Percentiles rank a stretch among this genome's conserved stretches.
These are phyloP conservation scores for Tenthredo amoena DNA, from an alignment of 2,888 invertebrate genomes.

Conservation along the genomic window DNA sequence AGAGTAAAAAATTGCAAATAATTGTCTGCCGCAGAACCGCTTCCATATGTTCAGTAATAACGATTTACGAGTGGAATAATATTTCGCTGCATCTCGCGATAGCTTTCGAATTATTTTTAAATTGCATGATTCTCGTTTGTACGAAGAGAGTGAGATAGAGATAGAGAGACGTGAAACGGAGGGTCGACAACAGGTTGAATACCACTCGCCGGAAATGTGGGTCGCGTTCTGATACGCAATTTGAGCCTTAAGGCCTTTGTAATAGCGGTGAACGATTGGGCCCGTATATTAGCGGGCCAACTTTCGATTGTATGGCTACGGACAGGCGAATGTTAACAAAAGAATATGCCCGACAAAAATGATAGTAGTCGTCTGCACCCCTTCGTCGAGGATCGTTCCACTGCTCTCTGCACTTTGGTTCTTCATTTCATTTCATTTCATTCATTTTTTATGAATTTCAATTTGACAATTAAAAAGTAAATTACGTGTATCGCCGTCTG, in stretches of 20 bases:
- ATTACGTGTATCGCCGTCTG: neutral
- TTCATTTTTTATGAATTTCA: neutral
- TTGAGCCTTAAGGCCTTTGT: constrained; percentile 51
- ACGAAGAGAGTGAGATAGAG: neutral
- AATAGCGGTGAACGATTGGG: constrained; percentile 5
- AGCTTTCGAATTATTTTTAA: constrained; percentile 9
- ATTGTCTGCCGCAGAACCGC: neutral
- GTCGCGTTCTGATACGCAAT: constrained; percentile 51
- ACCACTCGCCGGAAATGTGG: constrained; percentile 52
- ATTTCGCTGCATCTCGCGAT: neutral
- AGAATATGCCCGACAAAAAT: neutral
- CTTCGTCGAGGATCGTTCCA: neutral
- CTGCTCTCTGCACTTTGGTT: neutral
- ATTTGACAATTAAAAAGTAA: neutral
- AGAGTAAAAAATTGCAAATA: neutral
- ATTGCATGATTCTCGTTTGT: constrained; percentile 4
- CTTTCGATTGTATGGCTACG: constrained; percentile 11
- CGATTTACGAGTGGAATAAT: neutral
- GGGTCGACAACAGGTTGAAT: constrained; percentile 50
- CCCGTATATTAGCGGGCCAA: constrained; percentile 23
- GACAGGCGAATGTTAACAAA: neutral
- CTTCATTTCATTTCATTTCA: neutral
- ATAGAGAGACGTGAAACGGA: neutral
- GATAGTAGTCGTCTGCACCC: neutral
- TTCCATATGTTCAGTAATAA: neutral